Evolutionary conservation across 2,113 vertebrate genomes (phyloP), one percentile per base, ranked within the genome.

Genomic region (Ibidorhyncha struthersii): DNA sequence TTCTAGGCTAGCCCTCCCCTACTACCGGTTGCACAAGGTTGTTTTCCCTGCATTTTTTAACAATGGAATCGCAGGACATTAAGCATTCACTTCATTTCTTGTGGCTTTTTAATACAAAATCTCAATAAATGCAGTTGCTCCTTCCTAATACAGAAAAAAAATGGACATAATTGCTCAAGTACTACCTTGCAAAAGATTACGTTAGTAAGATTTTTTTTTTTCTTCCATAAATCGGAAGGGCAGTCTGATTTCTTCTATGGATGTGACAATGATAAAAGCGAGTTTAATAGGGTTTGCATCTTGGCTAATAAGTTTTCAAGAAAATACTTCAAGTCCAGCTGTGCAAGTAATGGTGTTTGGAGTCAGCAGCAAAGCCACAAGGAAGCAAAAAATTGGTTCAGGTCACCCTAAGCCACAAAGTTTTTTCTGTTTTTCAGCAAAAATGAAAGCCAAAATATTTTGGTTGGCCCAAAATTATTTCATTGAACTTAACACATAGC

Each of bases 281-380:
- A 81, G 52, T 81, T 96, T 90, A 86, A 93, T 25, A 80, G 72
- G 76, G 56, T 76, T 56, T 89, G 61, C 53, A 71, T 86, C 77
- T 76, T 86, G n/a, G 50, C 79, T 95, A 83, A 81, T 67, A 67
- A 90, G 71, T 74, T 84, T 92, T 96, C 62, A 93, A 40, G 69
- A 74, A 95, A 93, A 90, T 17, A 47, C 5, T 86, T 63, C 40
- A n/a, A 21, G 55, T 86, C 83, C 88, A 86, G 90, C 88, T 86
- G 88, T 58, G 88, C 85, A 81, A 95, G 71, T 80, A 95, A 83
- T 86, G 58, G 41, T 72, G 82, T 78, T 86, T 94, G 67, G 63
- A 95, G 67, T 62, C 67, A 82, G 74, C 78, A 96, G 55, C 82
- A 92, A 95, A 97, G 92, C 92, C 96, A 94, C 85, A 88, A 80